phyloP scores from a whole-genome alignment of 2,888 invertebrate species.

The Eutolmus rufibarbis region DNA sequence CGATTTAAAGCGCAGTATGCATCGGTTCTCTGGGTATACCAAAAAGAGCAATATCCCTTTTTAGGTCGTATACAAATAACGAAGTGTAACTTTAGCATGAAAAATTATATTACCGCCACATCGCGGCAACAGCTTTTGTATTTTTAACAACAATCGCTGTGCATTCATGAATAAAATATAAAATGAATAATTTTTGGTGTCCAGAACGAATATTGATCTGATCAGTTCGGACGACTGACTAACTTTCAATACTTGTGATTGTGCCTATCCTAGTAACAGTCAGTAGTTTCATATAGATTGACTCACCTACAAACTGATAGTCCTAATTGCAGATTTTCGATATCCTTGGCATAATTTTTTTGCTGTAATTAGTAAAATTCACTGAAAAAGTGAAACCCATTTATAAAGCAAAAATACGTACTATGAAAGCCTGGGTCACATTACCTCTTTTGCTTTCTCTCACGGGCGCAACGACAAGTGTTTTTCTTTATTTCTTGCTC shows the following conservation, averaged over 20 bases:
- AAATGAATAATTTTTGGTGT: background rate
- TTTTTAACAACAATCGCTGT: background rate
- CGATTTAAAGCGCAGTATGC: background rate
- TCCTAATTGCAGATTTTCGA: background rate
- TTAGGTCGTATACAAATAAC: background rate
- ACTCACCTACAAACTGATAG: background rate
- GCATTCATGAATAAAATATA: background rate
- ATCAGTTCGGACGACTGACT: background rate
- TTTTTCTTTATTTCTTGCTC: too few relatives aligned
- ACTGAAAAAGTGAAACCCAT: background rate
- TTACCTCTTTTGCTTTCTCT: too few relatives aligned
- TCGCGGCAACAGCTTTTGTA: background rate
- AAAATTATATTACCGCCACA: background rate
- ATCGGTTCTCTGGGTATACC: background rate
- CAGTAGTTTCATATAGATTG: background rate
- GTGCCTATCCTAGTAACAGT: background rate
- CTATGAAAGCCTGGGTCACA: too few relatives aligned
- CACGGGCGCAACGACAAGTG: too few relatives aligned
- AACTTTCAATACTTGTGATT: background rate
- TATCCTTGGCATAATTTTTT: background rate
- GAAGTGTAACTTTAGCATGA: background rate
- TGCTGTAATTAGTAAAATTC: background rate
- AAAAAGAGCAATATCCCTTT: background rate
- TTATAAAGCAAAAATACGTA: background rate
- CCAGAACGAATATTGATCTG: background rate